These are phyloP conservation scores for Gerris lacustris DNA, from an alignment of 2,888 invertebrate genomes.

Conservation along the genomic window DNA sequence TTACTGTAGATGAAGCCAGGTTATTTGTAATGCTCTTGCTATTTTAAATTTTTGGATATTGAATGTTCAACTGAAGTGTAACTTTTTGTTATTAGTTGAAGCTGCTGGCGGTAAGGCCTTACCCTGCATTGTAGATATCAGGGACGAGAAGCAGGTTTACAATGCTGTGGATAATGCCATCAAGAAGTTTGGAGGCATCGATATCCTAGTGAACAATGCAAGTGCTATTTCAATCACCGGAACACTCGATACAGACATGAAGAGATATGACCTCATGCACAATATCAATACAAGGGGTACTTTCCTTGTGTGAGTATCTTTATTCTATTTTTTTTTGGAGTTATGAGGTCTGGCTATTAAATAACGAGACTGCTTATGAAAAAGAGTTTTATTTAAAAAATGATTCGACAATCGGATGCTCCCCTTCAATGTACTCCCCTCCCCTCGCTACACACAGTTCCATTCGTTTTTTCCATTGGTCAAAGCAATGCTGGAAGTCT, in stretches of 20 bases:
- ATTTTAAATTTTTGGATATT: no score
- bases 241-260: constrained; percentile 81
- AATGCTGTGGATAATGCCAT: constrained; percentile 62
- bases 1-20: no score
- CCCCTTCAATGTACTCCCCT: no score
- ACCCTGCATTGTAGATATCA: constrained; percentile 77
- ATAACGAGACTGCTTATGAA: no score
- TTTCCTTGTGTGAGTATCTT: constrained; percentile 65
- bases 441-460: no score
- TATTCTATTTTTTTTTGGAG: not conserved
- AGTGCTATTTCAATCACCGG: constrained; percentile 80
- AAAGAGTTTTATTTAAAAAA: no score
- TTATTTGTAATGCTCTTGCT: no score
- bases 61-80: no score
- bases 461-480: no score
- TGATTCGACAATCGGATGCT: no score
- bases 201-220: constrained; percentile 90
- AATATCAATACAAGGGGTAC: constrained; percentile 88
- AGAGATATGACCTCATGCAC: constrained; percentile 93
- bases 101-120: constrained; percentile 72
- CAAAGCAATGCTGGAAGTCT: no score
- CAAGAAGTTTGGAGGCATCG: constrained; percentile 85
- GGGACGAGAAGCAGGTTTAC: constrained; percentile 63
- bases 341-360: no score
- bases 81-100: constrained; percentile 51